Evolutionary conservation across 2,113 vertebrate species (phyloP).

Genomic region (Leucopsar rothschildi): DNA sequence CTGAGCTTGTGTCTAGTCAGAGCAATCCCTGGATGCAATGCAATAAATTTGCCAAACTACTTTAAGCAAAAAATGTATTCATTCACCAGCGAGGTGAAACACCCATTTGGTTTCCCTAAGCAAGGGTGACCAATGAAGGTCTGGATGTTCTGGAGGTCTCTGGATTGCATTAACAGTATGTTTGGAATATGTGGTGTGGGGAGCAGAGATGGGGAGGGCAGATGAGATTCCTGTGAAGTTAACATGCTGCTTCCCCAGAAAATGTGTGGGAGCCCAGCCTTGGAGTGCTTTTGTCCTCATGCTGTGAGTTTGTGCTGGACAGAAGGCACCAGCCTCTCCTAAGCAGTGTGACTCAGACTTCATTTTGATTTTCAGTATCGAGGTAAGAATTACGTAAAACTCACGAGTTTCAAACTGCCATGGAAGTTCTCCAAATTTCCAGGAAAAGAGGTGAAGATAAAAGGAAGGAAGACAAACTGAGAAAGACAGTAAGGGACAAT

Average conservation of each 20-base stretch:
- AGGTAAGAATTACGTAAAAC: not conserved
- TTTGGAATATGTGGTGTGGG: not conserved
- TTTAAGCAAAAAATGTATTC: not conserved
- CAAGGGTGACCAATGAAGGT: not conserved
- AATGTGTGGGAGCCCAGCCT: not conserved
- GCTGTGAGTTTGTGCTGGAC: not conserved
- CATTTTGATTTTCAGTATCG: not conserved
- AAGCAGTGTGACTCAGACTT: not conserved
- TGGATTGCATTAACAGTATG: not conserved
- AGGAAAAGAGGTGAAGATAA: not conserved
- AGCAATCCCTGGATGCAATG: not conserved
- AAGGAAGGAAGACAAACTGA: not conserved
- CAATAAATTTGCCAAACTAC: not conserved
- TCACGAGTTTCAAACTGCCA: not conserved
- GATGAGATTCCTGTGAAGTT: not conserved
- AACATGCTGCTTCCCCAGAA: fast-evolving
- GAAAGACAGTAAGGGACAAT: not conserved
- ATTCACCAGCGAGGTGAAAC: not conserved
- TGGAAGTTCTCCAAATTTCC: not conserved
- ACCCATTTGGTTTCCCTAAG: fast-evolving
- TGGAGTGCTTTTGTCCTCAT: not conserved
- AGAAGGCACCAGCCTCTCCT: not conserved
- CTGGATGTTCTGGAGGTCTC: not conserved
- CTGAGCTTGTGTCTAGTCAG: not conserved
- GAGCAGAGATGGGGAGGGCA: not conserved